Base-by-base conservation (phyloP, 2,113 vertebrate genomes). In the Rana temporaria region DNA sequence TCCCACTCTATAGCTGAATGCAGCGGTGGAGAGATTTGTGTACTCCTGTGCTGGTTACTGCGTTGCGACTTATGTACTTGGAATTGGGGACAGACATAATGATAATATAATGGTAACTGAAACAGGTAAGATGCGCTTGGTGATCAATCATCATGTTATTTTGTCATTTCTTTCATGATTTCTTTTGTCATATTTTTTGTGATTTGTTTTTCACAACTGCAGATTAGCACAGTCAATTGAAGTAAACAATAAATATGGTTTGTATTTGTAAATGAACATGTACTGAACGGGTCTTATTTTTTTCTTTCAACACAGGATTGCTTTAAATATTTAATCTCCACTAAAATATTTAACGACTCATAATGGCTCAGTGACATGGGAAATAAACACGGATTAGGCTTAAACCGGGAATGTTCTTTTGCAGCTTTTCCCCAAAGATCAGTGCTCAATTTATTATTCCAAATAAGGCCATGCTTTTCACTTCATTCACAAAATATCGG, bases 71-170 rank as follows among this genome's bases (percentile, higher is more conserved):
- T 99, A 98, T 67, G 98, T 99, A 66, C 95, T 99, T 87, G 98
- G 98, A n/a, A 99, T 99, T 52, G 98, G 98, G 3, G 98, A 99
- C 90, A 95, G 98, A 15, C 98, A 99, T 90, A 99, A 99, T 4
- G 98, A 99, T 91, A 99, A 99, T 90, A 99, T 99, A 87, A 99
- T 99, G 98, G 96, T 99, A 90, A 99, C 98, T 19, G 98, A 99
- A 85, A 93, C 96, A 78, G 98, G 98, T 99, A 90, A 89, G 90
- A 60, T 32, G 14, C 22, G 18, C 48, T 0, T 0, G 24, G n/a
- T 74, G 6, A 60, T n/a, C 17, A 3, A 72, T 57, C 7, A 19
- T 48, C 6, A 73, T 59, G 30, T 63, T 34, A n/a, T n/a, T 15
- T 60, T 14, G 0, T 12, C n/a, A 38, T 12, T 22, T 60, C n/a